Base-by-base conservation (phyloP, 2,113 vertebrate genomes). In the Stictonetta naevosa region DNA sequence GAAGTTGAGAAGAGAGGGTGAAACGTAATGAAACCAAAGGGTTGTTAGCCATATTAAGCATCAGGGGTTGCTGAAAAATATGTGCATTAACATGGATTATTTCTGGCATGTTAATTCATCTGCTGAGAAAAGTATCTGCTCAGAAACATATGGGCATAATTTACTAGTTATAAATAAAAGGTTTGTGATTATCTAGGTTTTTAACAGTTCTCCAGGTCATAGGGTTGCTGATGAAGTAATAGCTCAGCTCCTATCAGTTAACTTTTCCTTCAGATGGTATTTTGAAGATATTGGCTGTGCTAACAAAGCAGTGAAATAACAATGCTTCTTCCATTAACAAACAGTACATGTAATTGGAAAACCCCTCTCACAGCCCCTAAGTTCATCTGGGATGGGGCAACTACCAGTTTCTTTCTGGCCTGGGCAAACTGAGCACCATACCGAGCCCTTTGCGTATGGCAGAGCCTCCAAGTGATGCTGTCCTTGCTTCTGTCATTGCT, bases 381-480 rank as follows among this genome's bases (percentile, higher is more conserved):
- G 0, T 3, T 69, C 22, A 3, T 2, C 0, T 42, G 13, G 72
- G 56, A 2, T 20, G 10, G 12, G 10, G 56, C n/a, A 40, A 38
- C 60, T 78, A n/a, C 68, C n/a, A 2, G 34, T 28, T 36, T 28
- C 60, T n/a, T 8, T 3, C 1, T 0, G 29, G 42, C n/a, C 62
- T 33, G n/a, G 8, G 44, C 3, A 9, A 64, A 15, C 31, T 0
- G 19, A 23, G 48, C 3, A 1, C 40, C 66, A 8, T 1, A 5
- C 11, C 1, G 3, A 79, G 34, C 44, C 1, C 42, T 8, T 11
- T 9, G 20, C 52, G n/a, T 4, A 2, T 25, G 12, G n/a, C 11
- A 0, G 33, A 28, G 62, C 53, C 28, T n/a, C 4, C 38, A 2
- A 5, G 52, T 44, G 40, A 17, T 9, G 5, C 31, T 14, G 2